Evolutionary conservation across 2,797 vertebrate genomes (phyloP), one percentile per base, ranked within the genome.

Genomic region (Acanthiza pusilla): DNA sequence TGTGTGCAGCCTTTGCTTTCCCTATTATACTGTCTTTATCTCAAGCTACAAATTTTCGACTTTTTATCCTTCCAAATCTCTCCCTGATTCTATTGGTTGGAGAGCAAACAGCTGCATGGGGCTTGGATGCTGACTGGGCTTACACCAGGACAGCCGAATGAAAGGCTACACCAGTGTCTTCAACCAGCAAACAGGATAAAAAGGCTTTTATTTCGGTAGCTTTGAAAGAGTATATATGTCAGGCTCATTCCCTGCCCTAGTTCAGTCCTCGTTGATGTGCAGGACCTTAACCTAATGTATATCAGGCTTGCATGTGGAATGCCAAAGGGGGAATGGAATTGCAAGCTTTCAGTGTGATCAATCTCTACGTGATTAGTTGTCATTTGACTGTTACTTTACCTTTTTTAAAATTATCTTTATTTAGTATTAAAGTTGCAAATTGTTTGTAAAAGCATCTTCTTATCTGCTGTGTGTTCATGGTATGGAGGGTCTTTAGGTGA

Each of bases 161-260:
- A 90, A 93, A 88, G 62, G 40, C 45, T 76, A 54, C 51, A 73
- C 13, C 13, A 29, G n/a, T 22, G 45, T 96, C 85, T 72, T 85
- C 47, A 87, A 74, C 19, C 70, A 92, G 27, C 55, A 82, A 80
- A 66, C 32, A 78, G 58, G 26, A 71, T 78, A 48, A 80, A 93
- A 85, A 91, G 32, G 66, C 45, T 71, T 23, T 90, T 86, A 26
- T 93, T 96, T 75, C 83, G 74, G 74, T 79, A 84, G 63, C 65
- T 96, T 95, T 81, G 50, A 82, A 88, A 89, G 54, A 48, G 55
- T 89, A 15, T n/a, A 75, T 62, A 58, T 84, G 73, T 65, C 81
- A 51, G 16, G 10, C 16, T 81, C 11, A 45, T 90, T 55, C 29
- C 21, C n/a, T 92, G 61, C 40, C 47, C 19, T 68, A 40, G 7